phyloP scores from a whole-genome alignment of 2,888 invertebrate species.

The Cancer borealis region DNA sequence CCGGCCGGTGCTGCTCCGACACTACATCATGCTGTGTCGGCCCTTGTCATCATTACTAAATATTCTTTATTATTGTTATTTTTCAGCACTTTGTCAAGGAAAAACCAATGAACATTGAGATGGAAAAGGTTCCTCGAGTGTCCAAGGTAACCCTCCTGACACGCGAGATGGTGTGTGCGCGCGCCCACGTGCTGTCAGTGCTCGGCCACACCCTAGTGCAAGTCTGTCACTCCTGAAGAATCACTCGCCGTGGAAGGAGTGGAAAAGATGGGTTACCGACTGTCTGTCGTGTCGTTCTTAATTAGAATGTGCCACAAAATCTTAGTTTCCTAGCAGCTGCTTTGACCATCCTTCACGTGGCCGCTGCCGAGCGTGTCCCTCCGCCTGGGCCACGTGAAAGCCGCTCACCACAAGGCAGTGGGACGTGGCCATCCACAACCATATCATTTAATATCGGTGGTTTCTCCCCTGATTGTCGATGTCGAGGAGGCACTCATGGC shows the following conservation, averaged over 20 bases:
- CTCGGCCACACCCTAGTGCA: not conserved
- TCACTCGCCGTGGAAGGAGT: not conserved
- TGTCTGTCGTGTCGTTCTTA: not conserved
- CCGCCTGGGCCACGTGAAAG: not conserved
- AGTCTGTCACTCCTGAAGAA: not conserved
- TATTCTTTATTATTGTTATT: no score
- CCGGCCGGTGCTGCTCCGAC: not conserved
- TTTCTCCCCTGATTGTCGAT: not conserved
- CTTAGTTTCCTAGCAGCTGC: not conserved
- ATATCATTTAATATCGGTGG: not conserved
- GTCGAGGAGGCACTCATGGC: not conserved
- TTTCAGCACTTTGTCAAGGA: not conserved
- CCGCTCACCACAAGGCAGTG: not conserved
- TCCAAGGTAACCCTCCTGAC: not conserved
- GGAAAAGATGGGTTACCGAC: not conserved
- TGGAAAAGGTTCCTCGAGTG: not conserved
- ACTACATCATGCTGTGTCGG: not conserved
- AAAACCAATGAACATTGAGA: not conserved
- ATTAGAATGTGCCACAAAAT: not conserved
- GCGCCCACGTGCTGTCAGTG: not conserved
- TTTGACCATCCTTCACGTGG: not conserved
- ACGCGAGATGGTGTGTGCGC: not conserved
- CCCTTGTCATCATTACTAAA: no score
- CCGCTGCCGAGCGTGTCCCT: not conserved
- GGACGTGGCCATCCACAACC: not conserved